Percentiles rank a stretch among this genome's conserved stretches.
These are phyloP conservation scores for Manduca sexta DNA, from an alignment of 1,140 invertebrate genomes.

Conservation along the genomic window DNA sequence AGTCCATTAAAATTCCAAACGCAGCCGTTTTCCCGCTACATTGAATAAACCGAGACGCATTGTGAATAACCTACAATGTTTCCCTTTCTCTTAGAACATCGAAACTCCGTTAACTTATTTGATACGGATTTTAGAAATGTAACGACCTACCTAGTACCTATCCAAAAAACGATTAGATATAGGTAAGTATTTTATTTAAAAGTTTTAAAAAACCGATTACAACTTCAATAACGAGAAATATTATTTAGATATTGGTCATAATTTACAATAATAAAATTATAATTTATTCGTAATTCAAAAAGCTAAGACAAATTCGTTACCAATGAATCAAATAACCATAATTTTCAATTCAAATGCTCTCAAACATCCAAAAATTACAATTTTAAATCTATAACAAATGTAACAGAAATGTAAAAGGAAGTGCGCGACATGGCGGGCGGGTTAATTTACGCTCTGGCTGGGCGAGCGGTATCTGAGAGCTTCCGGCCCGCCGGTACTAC, in stretches of 20 bases:
- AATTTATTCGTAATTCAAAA: too few relatives aligned
- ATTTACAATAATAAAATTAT: too few relatives aligned
- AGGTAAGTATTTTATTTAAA: background rate
- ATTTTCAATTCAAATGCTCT: too few relatives aligned
- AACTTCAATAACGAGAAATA: too few relatives aligned
- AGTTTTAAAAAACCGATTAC: background rate
- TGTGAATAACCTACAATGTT: slow-evolving; percentile 17
- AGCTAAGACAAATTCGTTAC: too few relatives aligned
- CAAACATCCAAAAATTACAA: too few relatives aligned
- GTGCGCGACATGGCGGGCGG: slow-evolving; percentile 17
- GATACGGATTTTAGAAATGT: too few relatives aligned
- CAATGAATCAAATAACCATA: too few relatives aligned
- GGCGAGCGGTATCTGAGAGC: slow-evolving; percentile 25
- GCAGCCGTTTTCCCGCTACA: slow-evolving; percentile 23
- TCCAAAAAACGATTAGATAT: too few relatives aligned
- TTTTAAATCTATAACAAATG: slow-evolving; percentile 11
- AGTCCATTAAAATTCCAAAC: slow-evolving; percentile 26
- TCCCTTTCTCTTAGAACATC: background rate
- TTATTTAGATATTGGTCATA: too few relatives aligned
- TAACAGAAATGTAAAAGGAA: slow-evolving; percentile 28
- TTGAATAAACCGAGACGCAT: slow-evolving; percentile 29
- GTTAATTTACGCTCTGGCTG: slow-evolving; percentile 29
- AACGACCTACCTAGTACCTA: too few relatives aligned
- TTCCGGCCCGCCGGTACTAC: slow-evolving; percentile 21
- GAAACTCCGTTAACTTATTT: background rate